Evolutionary conservation across 1,140 invertebrate genomes (phyloP).

Genomic region (roundworm (Caenorhabditis elegans)): DNA sequence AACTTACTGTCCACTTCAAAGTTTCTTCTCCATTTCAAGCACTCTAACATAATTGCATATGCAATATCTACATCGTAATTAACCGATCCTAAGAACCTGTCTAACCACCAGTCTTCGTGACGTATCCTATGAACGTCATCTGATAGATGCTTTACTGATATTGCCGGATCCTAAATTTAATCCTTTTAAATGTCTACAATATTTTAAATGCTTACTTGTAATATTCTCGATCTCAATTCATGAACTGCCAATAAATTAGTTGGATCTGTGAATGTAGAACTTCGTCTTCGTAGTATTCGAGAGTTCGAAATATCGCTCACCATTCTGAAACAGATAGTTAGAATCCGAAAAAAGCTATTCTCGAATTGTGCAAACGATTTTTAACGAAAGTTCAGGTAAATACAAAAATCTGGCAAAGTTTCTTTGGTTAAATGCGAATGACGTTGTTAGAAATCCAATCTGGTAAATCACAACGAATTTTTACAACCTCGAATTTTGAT

Average conservation of each 20-base stretch:
- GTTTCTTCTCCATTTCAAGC: conserved; percentile 44
- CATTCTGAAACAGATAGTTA: not conserved
- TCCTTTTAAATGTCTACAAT: not conserved
- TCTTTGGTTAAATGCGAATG: no score
- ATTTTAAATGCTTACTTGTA: not conserved
- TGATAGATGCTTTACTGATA: not conserved
- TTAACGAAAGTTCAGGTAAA: no score
- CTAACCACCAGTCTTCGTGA: conserved; percentile 49
- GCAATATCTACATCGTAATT: conserved; percentile 48
- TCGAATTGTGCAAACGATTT: no score
- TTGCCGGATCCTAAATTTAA: not conserved
- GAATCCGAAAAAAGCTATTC: no score
- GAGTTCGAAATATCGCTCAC: not conserved
- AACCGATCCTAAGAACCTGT: conserved; percentile 29
- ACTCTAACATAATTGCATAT: conserved; percentile 45
- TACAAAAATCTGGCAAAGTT: no score
- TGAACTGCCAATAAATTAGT: conserved; percentile 5
- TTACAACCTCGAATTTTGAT: no score
- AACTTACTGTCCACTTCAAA: conserved; percentile 44
- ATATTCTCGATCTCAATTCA: not conserved
- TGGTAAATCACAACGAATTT: no score
- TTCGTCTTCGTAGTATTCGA: not conserved
- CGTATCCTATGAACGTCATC: conserved; percentile 24
- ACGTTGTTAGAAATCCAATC: no score
- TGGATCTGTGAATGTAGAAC: conserved; percentile 1